Evolutionary conservation across 2,113 vertebrate species (phyloP), one percentile per base, ranked within the genome.

Genomic region (Cheirogaleus medius): DNA sequence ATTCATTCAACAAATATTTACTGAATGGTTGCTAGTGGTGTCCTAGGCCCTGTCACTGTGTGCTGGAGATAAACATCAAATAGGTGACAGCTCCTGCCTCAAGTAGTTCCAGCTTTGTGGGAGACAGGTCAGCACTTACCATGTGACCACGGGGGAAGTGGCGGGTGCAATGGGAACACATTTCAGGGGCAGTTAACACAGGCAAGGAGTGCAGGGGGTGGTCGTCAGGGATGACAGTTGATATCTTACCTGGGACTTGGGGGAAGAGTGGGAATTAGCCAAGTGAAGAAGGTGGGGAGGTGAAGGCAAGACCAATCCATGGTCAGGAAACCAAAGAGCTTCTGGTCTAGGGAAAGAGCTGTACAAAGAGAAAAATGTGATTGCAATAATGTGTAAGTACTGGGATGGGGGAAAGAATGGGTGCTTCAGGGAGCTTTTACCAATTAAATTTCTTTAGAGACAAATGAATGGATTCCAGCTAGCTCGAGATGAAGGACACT

Each of bases 1-100:
- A 81, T 93, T 90, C 74, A 74, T 64, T n/a, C 60, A 58, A 68
- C 6, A 91, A n/a, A 85, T 69, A 86, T 85, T 94, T 86, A 66
- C 52, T 37, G n/a, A 42, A 63, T 42, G 14, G 56, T 91, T n/a
- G n/a, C 49, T 56, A 10, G 52, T 18, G 1, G 52, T 29, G 42
- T 94, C 20, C 84, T 47, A 81, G 76, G 37, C 12, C 25, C 60
- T 56, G 21, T 37, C 52, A 11, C 20, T 23, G 3, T 20, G 73
- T 81, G 37, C 23, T 91, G 44, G 60, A 87, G 44, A 29, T 10
- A 52, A 63, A 68, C 2, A 64, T 60, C 11, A 56, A 37, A 54
- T 10, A 52, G 78, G 39, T 34, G 63, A 39, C 5, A 71, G 44
- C 34, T 85, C 42, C 52, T 54, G 3, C 44, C 27, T 91, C 37